A percentile compares a stretch with the other conserved stretches of the same genome.
These are phyloP conservation scores for Sapajus apella DNA, from an alignment of 2,113 vertebrate genomes.

Conservation along the genomic window DNA sequence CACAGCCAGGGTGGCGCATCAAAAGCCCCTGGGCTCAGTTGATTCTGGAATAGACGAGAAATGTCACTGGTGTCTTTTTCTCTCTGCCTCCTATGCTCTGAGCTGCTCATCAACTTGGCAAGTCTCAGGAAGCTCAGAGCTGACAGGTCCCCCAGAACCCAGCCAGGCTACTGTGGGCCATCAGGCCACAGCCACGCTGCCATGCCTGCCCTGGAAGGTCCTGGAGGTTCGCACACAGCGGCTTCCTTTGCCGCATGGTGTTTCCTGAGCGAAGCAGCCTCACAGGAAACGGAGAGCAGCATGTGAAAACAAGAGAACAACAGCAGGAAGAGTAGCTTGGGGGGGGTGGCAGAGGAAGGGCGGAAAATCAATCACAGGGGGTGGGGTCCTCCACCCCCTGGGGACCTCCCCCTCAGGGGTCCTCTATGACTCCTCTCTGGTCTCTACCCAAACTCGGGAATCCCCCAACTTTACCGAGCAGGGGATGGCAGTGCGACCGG, in stretches of 20 bases:
- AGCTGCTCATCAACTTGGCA: accelerated
- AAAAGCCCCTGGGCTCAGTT: not conserved
- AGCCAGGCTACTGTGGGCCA: not conserved
- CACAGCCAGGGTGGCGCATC: not conserved
- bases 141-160: not conserved
- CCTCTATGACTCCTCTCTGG: not conserved
- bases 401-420: not conserved
- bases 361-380: conserved; percentile 60
- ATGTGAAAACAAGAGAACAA: conserved; percentile 74
- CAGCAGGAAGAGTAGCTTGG: conserved; percentile 58
- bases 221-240: conserved; percentile 50
- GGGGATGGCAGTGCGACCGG: not conserved
- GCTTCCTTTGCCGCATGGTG: conserved; percentile 74
- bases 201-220: not conserved
- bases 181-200: not conserved
- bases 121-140: not conserved
- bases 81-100: not conserved
- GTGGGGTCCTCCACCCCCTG: no score
- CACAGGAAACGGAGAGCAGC: conserved; percentile 76
- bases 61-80: not conserved
- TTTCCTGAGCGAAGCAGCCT: conserved; percentile 78
- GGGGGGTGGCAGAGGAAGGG: conserved; percentile 32
- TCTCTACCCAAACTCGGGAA: not conserved
- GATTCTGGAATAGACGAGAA: not conserved
- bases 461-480: not conserved